Percentiles rank a stretch among this genome's conserved stretches.
Evolutionary conservation across 2,888 invertebrate species (phyloP).

Genomic region (Ctena decussata): DNA sequence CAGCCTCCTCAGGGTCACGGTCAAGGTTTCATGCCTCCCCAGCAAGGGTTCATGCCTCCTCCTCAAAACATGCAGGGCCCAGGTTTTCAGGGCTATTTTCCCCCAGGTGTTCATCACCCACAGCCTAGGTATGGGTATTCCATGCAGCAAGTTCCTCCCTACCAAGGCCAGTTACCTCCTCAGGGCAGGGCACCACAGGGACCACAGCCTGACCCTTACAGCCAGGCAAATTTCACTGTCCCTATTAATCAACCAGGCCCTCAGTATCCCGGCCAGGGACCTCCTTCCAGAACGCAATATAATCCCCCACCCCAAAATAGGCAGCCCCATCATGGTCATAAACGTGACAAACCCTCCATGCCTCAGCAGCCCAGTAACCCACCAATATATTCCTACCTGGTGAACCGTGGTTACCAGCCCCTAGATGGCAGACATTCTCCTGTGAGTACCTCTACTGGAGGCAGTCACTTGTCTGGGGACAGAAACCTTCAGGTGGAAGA

Average conservation of each 20-base stretch:
- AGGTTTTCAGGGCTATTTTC: slow-evolving; percentile 48
- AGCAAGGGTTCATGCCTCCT: slow-evolving; percentile 11
- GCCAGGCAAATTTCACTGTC: slow-evolving; percentile 68
- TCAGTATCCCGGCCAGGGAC: not conserved
- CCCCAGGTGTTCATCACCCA: slow-evolving; percentile 65
- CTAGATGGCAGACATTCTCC: slow-evolving; percentile 69
- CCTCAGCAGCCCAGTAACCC: slow-evolving; percentile 25
- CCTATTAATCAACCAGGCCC: slow-evolving; percentile 48
- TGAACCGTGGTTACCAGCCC: slow-evolving; percentile 79
- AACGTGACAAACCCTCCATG: not conserved
- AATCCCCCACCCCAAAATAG: not conserved
- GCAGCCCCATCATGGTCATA: slow-evolving; percentile 27
- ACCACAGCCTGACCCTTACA: slow-evolving; percentile 30
- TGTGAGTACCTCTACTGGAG: slow-evolving; percentile 63
- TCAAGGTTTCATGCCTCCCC: not conserved
- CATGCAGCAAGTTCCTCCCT: slow-evolving; percentile 26
- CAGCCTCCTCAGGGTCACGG: slow-evolving; percentile 25
- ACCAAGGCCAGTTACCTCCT: slow-evolving; percentile 25
- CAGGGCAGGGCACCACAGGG: slow-evolving; percentile 7
- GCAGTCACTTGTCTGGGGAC: slow-evolving; percentile 63
- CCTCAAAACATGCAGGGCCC: slow-evolving; percentile 49
- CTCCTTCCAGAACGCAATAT: slow-evolving; percentile 1
- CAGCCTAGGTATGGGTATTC: slow-evolving; percentile 74
- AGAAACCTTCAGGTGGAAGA: slow-evolving; percentile 56
- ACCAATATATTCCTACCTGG: slow-evolving; percentile 80